Conservation (phyloP, 2,888 invertebrate species). For the Melinopterus prodromus region DNA sequence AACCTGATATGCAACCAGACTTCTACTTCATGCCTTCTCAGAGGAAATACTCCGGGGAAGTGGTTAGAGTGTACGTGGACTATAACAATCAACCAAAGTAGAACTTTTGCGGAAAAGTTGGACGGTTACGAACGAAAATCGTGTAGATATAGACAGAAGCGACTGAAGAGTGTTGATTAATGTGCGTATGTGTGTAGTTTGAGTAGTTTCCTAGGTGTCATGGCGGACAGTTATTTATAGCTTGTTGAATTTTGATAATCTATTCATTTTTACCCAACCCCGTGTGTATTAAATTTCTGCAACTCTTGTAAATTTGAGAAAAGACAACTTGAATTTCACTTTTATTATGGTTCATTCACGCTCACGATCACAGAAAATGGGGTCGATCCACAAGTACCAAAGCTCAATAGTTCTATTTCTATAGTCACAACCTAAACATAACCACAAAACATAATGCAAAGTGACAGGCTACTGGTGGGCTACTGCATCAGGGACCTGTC, state of each 20-base stretch:
- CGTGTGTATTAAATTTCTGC: neutral
- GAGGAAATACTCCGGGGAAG: slow-evolving; percentile 91
- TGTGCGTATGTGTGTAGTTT: neutral
- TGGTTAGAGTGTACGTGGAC: slow-evolving; percentile 84
- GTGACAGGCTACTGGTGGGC: neutral
- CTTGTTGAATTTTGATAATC: neutral
- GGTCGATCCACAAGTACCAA: neutral
- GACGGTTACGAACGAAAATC: neutral
- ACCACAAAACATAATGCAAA: neutral
- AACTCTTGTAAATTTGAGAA: neutral
- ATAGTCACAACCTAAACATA: neutral
- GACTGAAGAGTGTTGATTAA: neutral
- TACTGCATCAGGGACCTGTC: no score
- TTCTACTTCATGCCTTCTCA: slow-evolving; percentile 97
- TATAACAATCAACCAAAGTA: slow-evolving; percentile 76
- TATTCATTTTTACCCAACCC: neutral
- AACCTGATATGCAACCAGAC: slow-evolving; percentile 74
- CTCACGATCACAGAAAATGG: neutral
- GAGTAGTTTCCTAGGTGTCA: neutral
- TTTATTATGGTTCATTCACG: no score
- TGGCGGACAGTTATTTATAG: neutral
- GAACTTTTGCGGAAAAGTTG: slow-evolving; percentile 36
- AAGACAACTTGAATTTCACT: neutral
- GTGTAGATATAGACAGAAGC: neutral
- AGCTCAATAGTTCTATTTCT: neutral